These are phyloP conservation scores for Teleiodes luculella DNA, from an alignment of 2,888 invertebrate genomes.

Conservation along the genomic window DNA sequence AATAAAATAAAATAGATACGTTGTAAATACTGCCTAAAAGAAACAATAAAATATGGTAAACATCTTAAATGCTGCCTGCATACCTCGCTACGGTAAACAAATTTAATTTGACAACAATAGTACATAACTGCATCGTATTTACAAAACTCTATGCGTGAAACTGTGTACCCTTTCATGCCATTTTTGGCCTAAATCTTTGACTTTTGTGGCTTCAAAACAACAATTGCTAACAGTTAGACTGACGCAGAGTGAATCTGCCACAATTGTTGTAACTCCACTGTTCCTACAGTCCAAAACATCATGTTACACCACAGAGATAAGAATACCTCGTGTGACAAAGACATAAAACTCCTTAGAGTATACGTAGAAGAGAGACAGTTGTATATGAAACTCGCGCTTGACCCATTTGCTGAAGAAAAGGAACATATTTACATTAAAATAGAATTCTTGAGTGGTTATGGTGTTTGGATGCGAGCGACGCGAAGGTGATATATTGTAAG, in stretches of 20 bases:
- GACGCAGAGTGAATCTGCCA: not conserved
- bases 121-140: not conserved
- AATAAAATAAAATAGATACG: too few species aligned
- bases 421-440: constrained; percentile 17
- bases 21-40: too few species aligned
- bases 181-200: not conserved
- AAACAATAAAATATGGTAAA: too few species aligned
- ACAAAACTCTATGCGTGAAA: not conserved
- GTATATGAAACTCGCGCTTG: constrained; percentile 10
- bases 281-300: not conserved
- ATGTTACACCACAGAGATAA: not conserved
- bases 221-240: constrained; percentile 7
- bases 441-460: constrained; percentile 15
- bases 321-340: too few species aligned
- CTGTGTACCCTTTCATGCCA: not conserved
- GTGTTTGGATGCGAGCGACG: constrained; percentile 12
- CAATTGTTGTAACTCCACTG: not conserved
- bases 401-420: constrained; percentile 19
- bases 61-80: too few species aligned
- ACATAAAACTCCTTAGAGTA: too few species aligned
- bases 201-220: not conserved
- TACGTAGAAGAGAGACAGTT: not conserved
- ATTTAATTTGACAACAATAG: not conserved
- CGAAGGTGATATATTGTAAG: not conserved
- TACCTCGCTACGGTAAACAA: too few species aligned